Evolutionary conservation across 2,888 invertebrate genomes (phyloP), one percentile per base, ranked within the genome.

Genomic region (Colletes collaris): DNA sequence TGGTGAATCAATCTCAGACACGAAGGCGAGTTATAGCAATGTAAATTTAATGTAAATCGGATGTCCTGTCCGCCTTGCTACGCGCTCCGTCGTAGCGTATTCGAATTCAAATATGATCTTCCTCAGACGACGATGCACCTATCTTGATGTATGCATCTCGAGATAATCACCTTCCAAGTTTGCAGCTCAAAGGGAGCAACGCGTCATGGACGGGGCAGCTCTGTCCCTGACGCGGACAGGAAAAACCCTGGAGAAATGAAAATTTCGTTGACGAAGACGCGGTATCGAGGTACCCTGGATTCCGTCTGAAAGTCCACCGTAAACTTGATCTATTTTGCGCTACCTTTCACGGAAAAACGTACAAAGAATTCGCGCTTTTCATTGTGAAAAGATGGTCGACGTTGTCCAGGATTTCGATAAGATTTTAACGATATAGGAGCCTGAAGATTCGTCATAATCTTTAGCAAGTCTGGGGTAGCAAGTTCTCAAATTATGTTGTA

Each of bases 31-130:
- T 81, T 78, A 84, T 84, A 78, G 78, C 76, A 64, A 84, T 84
- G 84, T 81, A 84, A 84, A 84, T 84, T 74, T 78, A 68, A 84
- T 83, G 83, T 81, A 84, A 84, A 84, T 84, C 80, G 67, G 70
- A 76, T 71, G 62, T 83, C 74, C 80, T 66, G 56, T 76, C 65
- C 50, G 52, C 69, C 63, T 66, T 44, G 69, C 72, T 13, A 16
- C 68, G 11, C 46, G 11, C 16, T 35, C 8, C 44, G 11, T n/a
- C 66, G 60, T 37, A 50, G 35, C 53, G 56, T 66, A 81, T 81
- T 76, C 75, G 66, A 76, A 82, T 78, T 75, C 68, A 72, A 81
- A 82, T 81, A 66, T 56, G 74, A 75, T 74, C 62, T 66, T 72
- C 62, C 59, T 13, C 19, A 55, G 71, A 44, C n/a, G 66, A 55